Evolutionary conservation across 2,888 invertebrate species (phyloP), one percentile per base, ranked within the genome.

Genomic region (Tryphoninae sp.): DNA sequence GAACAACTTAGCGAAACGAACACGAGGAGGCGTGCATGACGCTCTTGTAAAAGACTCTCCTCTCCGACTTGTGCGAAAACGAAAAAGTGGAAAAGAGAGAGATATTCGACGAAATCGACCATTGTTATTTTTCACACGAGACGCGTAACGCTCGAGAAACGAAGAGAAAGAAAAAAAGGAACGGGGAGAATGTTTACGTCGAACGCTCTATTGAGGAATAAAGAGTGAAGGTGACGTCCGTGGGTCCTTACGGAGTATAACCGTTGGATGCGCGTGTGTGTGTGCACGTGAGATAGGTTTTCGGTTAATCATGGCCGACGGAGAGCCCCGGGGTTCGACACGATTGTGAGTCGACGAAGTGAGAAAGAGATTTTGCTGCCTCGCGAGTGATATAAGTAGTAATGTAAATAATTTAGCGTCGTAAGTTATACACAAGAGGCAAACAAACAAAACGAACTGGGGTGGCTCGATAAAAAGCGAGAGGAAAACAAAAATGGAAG

Each of bases 381-480:
- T 65, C 64, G 81, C 78, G 78, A 78, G 78, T 81, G 81, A 78
- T 81, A 74, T 33, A 64, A 74, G 68, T 78, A 81, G 73, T 58
- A n/a, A 64, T 81, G 81, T 81, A 81, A 81, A 81, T 81, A 81
- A 69, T 74, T 68, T 78, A 78, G 68, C 61, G 45, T 19, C 78
- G 59, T 74, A 78, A 78, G 62, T 69, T 78, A 72, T 59, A 72
- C 8, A 74, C 62, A 16, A 64, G 62, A 62, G 72, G 62, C 49
- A 51, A 26, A 22, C 19, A n/a, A 13, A 71, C 22, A 33, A n/a
- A 13, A 71, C 22, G 2, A 2, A 22, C 61, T 26, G 64, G 75
- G 67, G 33, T 64, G 77, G 58, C 67, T 77, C 73, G 78, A 73
- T 2, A 73, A 73, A 33, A 68, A 45, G 68, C 49, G 68, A 62